Conservation (phyloP, 2,888 invertebrate genomes). For the Petrolisthes cinctipes region DNA sequence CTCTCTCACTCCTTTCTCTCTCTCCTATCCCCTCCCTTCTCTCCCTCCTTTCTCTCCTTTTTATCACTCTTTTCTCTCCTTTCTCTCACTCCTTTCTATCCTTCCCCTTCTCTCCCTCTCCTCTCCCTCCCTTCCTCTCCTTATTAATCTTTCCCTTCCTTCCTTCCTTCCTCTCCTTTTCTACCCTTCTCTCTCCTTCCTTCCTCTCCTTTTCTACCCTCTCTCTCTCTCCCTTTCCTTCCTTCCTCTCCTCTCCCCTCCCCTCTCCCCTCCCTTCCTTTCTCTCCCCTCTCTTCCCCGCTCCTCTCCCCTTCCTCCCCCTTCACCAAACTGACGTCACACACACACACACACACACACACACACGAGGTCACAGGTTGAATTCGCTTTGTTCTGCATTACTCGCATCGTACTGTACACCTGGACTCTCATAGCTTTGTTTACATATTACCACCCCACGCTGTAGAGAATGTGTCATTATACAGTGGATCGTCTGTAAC, state of each 20-base stretch:
- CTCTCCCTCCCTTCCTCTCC: background rate
- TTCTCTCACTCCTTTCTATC: background rate
- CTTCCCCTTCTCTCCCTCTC: background rate
- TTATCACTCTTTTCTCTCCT: background rate
- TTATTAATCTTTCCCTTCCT: background rate
- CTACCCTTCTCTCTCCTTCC: background rate
- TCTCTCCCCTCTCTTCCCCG: conserved; percentile 2
- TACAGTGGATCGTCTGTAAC: no score
- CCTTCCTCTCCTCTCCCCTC: background rate
- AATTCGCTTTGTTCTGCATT: no score
- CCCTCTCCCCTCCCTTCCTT: no score
- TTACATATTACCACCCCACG: no score
- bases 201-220: background rate
- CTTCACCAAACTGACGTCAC: background rate
- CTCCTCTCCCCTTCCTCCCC: background rate
- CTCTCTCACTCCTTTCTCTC: background rate
- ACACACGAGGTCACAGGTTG: no score
- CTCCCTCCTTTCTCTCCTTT: background rate
- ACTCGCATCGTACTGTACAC: no score
- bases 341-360: no score
- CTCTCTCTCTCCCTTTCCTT: background rate
- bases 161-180: background rate
- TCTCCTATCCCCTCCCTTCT: background rate
- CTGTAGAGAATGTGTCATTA: no score
- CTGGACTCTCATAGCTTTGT: no score